Percentiles rank a stretch among this genome's conserved stretches.
phyloP scores from a whole-genome alignment of 2,113 vertebrate species.

The Pituophis catenifer region DNA sequence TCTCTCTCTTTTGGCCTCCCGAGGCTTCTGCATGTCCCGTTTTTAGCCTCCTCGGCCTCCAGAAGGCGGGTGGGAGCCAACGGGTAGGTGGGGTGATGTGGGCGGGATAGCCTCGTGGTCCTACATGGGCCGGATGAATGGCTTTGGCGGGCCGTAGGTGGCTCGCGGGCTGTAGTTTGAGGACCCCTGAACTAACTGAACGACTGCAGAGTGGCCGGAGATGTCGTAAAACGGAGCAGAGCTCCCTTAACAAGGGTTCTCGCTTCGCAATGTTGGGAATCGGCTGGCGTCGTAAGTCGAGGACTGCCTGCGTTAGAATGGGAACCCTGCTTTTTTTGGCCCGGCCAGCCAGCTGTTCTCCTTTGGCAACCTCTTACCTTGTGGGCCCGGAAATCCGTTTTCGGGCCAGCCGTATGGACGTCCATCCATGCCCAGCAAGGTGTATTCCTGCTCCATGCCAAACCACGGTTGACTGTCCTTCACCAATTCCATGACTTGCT shows the following conservation, averaged over 20 bases:
- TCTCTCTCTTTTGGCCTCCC: no score
- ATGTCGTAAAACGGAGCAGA: neutral
- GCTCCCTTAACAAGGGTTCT: no score
- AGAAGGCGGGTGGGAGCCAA: no score
- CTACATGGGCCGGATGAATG: no score
- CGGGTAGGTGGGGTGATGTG: no score
- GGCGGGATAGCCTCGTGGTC: no score
- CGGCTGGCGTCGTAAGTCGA: rapidly evolving
- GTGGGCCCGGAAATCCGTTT: slow-evolving; percentile 60
- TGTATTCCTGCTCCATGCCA: slow-evolving; percentile 75
- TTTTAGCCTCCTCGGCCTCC: no score
- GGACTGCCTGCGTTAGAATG: neutral
- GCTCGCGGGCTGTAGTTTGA: no score
- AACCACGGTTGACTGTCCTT: slow-evolving; percentile 67
- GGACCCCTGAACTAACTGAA: no score
- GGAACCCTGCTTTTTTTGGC: neutral
- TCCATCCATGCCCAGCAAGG: slow-evolving; percentile 55
- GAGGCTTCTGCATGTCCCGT: no score
- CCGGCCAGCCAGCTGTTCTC: neutral
- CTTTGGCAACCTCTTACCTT: slow-evolving; percentile 53
- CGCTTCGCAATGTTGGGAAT: neutral
- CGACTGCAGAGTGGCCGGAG: no score
- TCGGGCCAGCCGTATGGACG: slow-evolving; percentile 70
- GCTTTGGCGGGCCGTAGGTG: no score
- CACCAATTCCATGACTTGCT: slow-evolving; percentile 65